Base-by-base conservation (phyloP, 2,797 vertebrate species). In the Botia almorhae region DNA sequence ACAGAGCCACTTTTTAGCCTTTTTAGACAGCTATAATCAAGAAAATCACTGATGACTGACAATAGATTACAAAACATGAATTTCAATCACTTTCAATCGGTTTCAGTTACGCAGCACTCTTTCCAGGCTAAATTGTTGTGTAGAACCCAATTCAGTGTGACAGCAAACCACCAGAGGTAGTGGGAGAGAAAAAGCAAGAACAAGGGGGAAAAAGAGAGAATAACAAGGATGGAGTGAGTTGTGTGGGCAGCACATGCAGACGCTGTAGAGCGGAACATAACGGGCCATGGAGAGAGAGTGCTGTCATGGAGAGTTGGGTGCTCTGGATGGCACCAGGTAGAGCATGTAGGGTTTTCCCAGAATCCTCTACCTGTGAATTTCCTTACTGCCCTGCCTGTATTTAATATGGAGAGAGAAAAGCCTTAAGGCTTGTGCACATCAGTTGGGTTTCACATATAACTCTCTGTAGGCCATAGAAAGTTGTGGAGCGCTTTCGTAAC, bases 301-400 rank as follows among this genome's bases (percentile, higher is more conserved):
- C 65, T 75, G 81, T 82, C 84, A 83, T 82, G 76, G 87, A 86
- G 85, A 80, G 78, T 69, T 78, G 51, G 87, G 82, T 86, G 83
- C 82, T 74, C 67, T 55, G 68, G 83, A 84, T 84, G 77, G 81
- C 74, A 64, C 82, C 69, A 56, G 39, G 78, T 69, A 82, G 82
- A 70, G 72, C 74, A 64, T 64, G 74, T 80, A 74, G 77, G 71
- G 50, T 21, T 69, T 19, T 68, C 46, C 50, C 29, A 56, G 65
- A 74, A 61, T 71, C 56, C 55, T 39, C 61, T 53, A 69, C 29
- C 56, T 76, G 43, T 70, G 29, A 61, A 61, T 39, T 26, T 76
- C 21, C 46, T 48, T 78, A 46, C 13, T 50, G 33, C 71, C 60
- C 69, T 77, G 76, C 79, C 53, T 50, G 63, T 36, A 80, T 84